These are phyloP conservation scores for Bombus confusus DNA, from an alignment of 1,140 invertebrate species.

Conservation along the genomic window DNA sequence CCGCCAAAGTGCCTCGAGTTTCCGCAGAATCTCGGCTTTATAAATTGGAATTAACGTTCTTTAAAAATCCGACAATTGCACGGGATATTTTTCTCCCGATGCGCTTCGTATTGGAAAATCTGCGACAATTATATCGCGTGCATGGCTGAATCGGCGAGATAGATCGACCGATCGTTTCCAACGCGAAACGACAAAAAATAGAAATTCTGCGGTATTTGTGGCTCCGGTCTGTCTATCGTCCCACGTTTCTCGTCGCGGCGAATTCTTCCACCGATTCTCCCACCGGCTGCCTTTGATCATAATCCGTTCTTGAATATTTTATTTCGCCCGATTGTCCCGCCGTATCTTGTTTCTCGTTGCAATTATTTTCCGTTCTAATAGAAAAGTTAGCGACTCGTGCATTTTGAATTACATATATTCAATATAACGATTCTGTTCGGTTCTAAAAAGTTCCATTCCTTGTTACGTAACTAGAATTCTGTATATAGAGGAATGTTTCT, in stretches of 20 bases:
- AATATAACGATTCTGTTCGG: background rate
- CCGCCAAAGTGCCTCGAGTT: background rate
- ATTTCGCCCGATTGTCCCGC: background rate
- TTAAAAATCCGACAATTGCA: background rate
- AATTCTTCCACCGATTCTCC: background rate
- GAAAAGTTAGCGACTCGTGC: too few relatives aligned
- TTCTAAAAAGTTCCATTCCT: background rate
- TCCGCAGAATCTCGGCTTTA: background rate
- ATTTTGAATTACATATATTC: background rate
- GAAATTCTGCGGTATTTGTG: slow-evolving; percentile 1
- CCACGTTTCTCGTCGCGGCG: background rate
- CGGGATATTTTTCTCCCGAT: background rate
- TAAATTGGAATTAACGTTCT: background rate
- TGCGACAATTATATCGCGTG: background rate
- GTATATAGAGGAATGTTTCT: background rate
- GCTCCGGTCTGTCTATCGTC: slow-evolving; percentile 29
- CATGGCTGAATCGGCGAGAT: background rate
- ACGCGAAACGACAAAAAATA: background rate
- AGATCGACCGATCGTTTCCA: background rate
- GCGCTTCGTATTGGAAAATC: background rate
- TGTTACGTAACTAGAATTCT: background rate
- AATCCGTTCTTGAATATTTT: background rate
- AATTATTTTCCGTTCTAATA: too few relatives aligned
- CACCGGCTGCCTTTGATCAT: background rate
- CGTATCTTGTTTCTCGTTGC: too few relatives aligned